A percentile compares a stretch with the other conserved stretches of the same genome.
phyloP scores from a whole-genome alignment of 1,140 invertebrate genomes.

The Brachionus asplanchnoidis region DNA sequence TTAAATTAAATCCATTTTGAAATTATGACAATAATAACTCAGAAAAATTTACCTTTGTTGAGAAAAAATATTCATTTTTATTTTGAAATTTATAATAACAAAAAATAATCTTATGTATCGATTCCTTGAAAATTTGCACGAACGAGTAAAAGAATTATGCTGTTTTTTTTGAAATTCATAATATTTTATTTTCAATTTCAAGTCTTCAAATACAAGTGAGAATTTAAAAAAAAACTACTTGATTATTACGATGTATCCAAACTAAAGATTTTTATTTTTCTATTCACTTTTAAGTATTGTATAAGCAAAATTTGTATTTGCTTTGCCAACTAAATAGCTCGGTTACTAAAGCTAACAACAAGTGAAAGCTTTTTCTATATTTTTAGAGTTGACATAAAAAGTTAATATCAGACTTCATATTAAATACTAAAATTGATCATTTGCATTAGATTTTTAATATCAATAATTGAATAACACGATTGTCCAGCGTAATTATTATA shows the following conservation, averaged over 20 bases:
- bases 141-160: background rate
- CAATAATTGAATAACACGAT: background rate
- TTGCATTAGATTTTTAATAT: background rate
- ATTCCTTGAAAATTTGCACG: background rate
- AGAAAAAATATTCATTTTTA: conserved; percentile 12
- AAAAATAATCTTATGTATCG: conserved; percentile 30
- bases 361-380: background rate
- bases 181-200: background rate
- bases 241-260: background rate
- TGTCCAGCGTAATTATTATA: background rate
- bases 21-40: background rate
- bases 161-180: background rate
- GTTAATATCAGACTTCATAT: background rate
- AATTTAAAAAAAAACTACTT: background rate
- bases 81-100: conserved; percentile 24
- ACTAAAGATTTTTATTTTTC: background rate
- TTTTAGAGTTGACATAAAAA: background rate
- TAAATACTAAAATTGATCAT: background rate
- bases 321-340: background rate
- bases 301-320: background rate
- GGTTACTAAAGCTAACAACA: background rate
- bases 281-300: background rate
- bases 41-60: background rate
- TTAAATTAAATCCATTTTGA: background rate
- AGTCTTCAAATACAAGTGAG: background rate